A percentile compares a stretch with the other conserved stretches of the same genome.
These are phyloP conservation scores for Limosa lapponica DNA, from an alignment of 2,797 vertebrate species.

Conservation along the genomic window DNA sequence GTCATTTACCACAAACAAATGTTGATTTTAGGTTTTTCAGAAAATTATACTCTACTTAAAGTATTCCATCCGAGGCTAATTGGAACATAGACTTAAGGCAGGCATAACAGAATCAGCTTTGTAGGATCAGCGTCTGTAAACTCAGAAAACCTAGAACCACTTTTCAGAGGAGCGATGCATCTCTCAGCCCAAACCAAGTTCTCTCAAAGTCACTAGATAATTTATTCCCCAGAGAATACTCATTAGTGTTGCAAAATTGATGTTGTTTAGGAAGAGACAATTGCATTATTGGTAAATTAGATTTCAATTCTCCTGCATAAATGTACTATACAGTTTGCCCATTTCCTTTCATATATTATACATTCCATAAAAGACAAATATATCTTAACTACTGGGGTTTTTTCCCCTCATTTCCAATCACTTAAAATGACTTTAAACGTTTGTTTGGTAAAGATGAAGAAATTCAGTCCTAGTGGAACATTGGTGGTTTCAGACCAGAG, in stretches of 20 bases:
- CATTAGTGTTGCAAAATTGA: slow-evolving; percentile 55
- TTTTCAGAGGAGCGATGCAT: neutral
- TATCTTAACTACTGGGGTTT: slow-evolving; percentile 28
- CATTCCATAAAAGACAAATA: slow-evolving; percentile 25
- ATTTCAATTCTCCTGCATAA: slow-evolving; percentile 56
- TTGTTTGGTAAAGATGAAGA: neutral
- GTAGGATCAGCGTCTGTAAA: neutral
- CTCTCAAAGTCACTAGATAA: slow-evolving; percentile 25
- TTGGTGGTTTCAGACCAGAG: neutral
- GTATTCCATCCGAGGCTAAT: neutral
- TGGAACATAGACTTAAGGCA: neutral
- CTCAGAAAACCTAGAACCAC: neutral
- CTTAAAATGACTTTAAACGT: slow-evolving; percentile 9
- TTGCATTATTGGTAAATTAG: slow-evolving; percentile 65
- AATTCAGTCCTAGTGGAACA: neutral
- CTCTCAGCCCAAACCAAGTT: slow-evolving; percentile 3
- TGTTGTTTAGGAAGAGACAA: slow-evolving; percentile 66
- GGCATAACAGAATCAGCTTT: neutral
- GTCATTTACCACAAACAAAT: neutral
- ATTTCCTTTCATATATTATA: slow-evolving; percentile 70
- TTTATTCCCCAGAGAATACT: slow-evolving; percentile 43
- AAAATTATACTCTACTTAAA: neutral
- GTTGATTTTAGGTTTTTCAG: neutral
- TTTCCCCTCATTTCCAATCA: neutral
- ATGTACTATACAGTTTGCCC: slow-evolving; percentile 26